Percentiles rank a stretch among this genome's conserved stretches.
These are phyloP conservation scores for Cinclus cinclus DNA, from an alignment of 2,113 vertebrate species.

Conservation along the genomic window DNA sequence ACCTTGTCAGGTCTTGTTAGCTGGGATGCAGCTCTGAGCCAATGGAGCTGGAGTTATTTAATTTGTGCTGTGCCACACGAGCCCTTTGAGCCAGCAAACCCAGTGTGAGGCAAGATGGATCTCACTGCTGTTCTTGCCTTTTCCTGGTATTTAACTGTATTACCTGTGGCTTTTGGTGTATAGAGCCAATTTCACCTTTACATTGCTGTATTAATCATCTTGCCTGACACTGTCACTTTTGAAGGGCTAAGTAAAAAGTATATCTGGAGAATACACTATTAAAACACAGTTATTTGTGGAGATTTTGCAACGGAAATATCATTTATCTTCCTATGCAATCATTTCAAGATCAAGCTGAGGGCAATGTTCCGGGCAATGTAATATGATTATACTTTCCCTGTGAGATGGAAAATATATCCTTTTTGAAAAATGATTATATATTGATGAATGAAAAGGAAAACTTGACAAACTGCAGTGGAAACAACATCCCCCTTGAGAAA, in stretches of 20 bases:
- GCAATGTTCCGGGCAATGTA: constrained; percentile 32
- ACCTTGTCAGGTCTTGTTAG: constrained; percentile 5
- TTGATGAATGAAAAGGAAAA: constrained; percentile 47
- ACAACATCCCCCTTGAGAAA: constrained; percentile 1
- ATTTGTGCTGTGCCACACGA: not conserved
- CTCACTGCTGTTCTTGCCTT: not conserved
- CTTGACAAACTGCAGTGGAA: constrained; percentile 24
- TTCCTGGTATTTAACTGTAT: not conserved
- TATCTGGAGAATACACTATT: not conserved
- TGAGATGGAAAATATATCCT: constrained; percentile 14
- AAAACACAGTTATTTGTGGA: constrained; percentile 37
- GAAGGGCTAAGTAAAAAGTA: not conserved
- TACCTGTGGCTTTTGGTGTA: not conserved
- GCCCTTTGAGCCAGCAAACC: not conserved
- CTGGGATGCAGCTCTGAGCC: not conserved
- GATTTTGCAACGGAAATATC: not conserved
- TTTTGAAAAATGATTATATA: constrained; percentile 34
- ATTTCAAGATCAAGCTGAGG: constrained; percentile 42
- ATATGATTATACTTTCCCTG: constrained; percentile 20
- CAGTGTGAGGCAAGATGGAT: not conserved
- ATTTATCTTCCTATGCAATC: constrained; percentile 50
- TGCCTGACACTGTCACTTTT: not conserved
- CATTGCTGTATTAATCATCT: not conserved
- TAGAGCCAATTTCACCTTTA: not conserved
- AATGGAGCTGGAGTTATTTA: not conserved